A percentile compares a stretch with the other conserved stretches of the same genome.
These are phyloP conservation scores for Nothoprocta perdicaria DNA, from an alignment of 2,113 vertebrate species.

Conservation along the genomic window DNA sequence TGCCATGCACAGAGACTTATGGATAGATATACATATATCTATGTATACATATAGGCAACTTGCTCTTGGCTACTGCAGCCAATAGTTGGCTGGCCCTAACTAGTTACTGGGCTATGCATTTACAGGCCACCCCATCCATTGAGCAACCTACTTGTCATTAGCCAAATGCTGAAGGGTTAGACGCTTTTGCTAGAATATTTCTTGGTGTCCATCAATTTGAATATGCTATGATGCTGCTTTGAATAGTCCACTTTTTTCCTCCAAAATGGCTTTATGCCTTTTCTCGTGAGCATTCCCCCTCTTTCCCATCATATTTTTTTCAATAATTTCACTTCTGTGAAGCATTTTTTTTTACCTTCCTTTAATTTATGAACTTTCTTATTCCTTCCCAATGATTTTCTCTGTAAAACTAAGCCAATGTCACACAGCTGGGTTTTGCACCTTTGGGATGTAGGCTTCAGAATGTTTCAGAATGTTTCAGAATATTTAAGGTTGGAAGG, in stretches of 20 bases:
- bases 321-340: background rate
- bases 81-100: background rate
- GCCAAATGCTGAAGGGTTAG: background rate
- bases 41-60: background rate
- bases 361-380: background rate
- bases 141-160: background rate
- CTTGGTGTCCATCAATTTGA: background rate
- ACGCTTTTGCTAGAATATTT: background rate
- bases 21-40: background rate
- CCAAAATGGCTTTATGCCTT: background rate
- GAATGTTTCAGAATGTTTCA: too few relatives aligned
- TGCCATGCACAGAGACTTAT: background rate
- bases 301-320: background rate
- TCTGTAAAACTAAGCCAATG: background rate
- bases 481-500: too few relatives aligned
- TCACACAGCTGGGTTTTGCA: background rate
- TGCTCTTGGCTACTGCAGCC: background rate
- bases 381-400: background rate
- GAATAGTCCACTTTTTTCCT: background rate
- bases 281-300: background rate
- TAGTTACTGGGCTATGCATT: background rate
- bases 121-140: background rate
- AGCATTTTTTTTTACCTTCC: background rate
- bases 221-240: background rate
- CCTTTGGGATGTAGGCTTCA: background rate